A percentile compares a stretch with the other conserved stretches of the same genome.
These are phyloP conservation scores for Pteropus alecto DNA, from an alignment of 2,113 vertebrate genomes.

Conservation along the genomic window DNA sequence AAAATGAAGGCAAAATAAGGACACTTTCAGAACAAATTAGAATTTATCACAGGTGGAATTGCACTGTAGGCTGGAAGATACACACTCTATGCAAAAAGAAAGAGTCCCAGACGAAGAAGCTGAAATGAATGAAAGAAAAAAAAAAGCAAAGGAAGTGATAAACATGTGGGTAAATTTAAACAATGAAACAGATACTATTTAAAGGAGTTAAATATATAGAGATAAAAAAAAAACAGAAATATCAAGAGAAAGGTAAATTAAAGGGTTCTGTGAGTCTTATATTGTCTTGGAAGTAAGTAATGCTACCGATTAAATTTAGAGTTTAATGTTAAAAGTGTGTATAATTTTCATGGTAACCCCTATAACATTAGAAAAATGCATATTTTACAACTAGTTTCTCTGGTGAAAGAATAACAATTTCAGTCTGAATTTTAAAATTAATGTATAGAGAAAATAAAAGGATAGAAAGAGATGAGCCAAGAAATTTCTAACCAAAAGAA, in stretches of 20 bases:
- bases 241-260: neutral
- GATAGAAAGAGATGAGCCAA: neutral
- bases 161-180: neutral
- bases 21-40: neutral
- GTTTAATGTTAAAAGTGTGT: neutral
- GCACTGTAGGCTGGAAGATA: neutral
- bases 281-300: neutral
- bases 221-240: neutral
- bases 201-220: neutral
- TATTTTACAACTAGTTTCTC: neutral
- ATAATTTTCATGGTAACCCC: neutral
- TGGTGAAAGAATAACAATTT: neutral
- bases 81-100: neutral
- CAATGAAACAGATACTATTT: neutral
- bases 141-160: neutral
- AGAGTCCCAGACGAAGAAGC: neutral
- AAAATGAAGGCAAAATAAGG: neutral
- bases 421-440: neutral
- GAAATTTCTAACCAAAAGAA: neutral
- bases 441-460: neutral
- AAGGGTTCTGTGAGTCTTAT: neutral
- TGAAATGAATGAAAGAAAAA: neutral
- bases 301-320: neutral
- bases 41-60: neutral
- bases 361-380: neutral